Evolutionary conservation across 1,140 invertebrate genomes (phyloP).

Genomic region (Eciton burchellii): DNA sequence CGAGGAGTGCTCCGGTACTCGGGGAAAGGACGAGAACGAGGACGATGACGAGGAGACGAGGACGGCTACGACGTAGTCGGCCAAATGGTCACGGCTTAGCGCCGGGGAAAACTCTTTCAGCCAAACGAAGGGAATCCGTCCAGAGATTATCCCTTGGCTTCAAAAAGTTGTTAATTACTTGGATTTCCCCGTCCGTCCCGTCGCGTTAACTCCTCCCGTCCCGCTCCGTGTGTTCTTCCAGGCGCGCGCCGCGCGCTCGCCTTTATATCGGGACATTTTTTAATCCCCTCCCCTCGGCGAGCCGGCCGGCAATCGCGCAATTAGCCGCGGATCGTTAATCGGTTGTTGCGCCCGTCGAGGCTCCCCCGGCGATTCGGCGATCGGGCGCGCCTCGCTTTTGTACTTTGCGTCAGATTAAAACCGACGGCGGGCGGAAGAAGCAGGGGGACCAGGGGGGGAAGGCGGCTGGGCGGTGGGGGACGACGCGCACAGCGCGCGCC

Average conservation of each 20-base stretch:
- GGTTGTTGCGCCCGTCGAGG: constrained; percentile 70
- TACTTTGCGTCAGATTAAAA: constrained; percentile 63
- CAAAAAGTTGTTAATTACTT: constrained; percentile 87
- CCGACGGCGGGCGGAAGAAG: neutral
- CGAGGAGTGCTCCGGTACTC: constrained; percentile 72
- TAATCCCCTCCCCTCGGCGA: constrained; percentile 72
- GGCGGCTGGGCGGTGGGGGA: too few species aligned
- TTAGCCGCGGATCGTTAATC: constrained; percentile 77
- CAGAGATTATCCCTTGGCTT: constrained; percentile 85
- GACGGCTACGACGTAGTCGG: constrained; percentile 76
- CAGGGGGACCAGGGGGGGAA: too few species aligned
- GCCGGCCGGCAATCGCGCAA: constrained; percentile 75
- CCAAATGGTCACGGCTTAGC: constrained; percentile 85
- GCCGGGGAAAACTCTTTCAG: constrained; percentile 84
- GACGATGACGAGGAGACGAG: constrained; percentile 73
- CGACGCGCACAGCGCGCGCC: neutral
- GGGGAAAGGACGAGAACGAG: constrained; percentile 75
- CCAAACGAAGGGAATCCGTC: constrained; percentile 86
- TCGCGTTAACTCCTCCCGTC: constrained; percentile 69
- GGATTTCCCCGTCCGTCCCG: constrained; percentile 81
- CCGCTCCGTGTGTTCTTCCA: constrained; percentile 72
- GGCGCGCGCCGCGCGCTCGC: constrained; percentile 50
- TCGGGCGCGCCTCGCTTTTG: constrained; percentile 50
- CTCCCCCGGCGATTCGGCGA: constrained; percentile 70
- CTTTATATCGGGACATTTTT: constrained; percentile 78